phyloP scores from a whole-genome alignment of 23 tunicate genomes.

The Trididemnum miniatum region DNA sequence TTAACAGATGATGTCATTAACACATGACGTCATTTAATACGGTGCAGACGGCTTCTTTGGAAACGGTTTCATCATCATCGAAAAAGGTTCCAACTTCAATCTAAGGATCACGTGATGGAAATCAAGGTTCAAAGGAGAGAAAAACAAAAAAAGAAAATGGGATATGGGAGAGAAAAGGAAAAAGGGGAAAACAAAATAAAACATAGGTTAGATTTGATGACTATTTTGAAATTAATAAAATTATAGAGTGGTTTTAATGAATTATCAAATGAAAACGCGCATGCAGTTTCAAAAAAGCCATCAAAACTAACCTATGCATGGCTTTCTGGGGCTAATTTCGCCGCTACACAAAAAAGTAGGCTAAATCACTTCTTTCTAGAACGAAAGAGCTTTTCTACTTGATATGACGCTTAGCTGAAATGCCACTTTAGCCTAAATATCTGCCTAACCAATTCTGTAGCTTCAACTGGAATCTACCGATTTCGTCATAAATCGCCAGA shows the following conservation, averaged over 20 bases:
- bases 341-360: no score
- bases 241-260: neutral
- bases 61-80: slow-evolving; percentile 42
- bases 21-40: neutral
- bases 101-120: neutral
- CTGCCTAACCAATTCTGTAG: no score
- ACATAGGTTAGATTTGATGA: slow-evolving; percentile 49
- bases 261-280: neutral
- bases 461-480: no score
- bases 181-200: slow-evolving; percentile 22
- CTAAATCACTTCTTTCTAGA: no score
- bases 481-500: no score
- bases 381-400: no score
- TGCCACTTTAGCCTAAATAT: no score
- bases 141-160: slow-evolving; percentile 6
- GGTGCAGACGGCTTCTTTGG: slow-evolving; percentile 33
- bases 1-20: neutral
- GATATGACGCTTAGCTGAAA: no score
- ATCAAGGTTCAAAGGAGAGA: no score
- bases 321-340: no score
- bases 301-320: slow-evolving; percentile 42
- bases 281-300: slow-evolving; percentile 35
- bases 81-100: slow-evolving; percentile 33
- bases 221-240: slow-evolving; percentile 18
- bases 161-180: neutral